phyloP scores from a whole-genome alignment of 2,888 invertebrate genomes.

The Nasonovia ribisnigri region DNA sequence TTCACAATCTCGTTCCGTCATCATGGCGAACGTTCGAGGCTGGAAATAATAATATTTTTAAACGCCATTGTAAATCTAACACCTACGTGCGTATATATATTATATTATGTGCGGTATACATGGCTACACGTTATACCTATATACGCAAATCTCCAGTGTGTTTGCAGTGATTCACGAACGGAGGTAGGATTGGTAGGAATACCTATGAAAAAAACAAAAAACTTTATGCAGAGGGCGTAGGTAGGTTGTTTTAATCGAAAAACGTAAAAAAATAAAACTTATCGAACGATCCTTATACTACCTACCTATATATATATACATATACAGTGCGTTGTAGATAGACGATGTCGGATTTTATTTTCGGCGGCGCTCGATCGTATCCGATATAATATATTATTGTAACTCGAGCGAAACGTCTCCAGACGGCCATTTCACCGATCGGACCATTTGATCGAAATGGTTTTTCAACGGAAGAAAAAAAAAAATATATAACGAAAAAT shows the following conservation, averaged over 20 bases:
- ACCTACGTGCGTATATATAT: neutral
- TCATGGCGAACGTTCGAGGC: neutral
- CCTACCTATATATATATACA: too few species aligned
- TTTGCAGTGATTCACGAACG: neutral
- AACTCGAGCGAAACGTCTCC: conserved; percentile 55
- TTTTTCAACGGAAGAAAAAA: conserved; percentile 32
- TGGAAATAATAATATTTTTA: neutral
- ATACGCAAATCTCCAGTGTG: neutral
- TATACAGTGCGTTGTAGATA: neutral
- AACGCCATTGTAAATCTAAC: neutral
- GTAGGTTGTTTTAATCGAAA: conserved; percentile 49
- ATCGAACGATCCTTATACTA: neutral
- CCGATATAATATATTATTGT: conserved; percentile 32
- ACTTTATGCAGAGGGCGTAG: neutral
- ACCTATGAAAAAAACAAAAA: neutral
- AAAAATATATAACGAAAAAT: conserved; percentile 48
- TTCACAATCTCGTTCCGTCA: neutral
- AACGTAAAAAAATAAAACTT: conserved; percentile 38
- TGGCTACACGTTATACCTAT: neutral
- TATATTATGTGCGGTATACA: neutral
- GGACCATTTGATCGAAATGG: conserved; percentile 63
- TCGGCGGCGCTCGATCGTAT: neutral
- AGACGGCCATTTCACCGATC: conserved; percentile 45
- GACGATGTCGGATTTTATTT: conserved; percentile 11
- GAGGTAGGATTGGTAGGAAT: neutral